These are phyloP conservation scores for Octodon degus DNA, from an alignment of 2,113 vertebrate genomes.

Conservation along the genomic window DNA sequence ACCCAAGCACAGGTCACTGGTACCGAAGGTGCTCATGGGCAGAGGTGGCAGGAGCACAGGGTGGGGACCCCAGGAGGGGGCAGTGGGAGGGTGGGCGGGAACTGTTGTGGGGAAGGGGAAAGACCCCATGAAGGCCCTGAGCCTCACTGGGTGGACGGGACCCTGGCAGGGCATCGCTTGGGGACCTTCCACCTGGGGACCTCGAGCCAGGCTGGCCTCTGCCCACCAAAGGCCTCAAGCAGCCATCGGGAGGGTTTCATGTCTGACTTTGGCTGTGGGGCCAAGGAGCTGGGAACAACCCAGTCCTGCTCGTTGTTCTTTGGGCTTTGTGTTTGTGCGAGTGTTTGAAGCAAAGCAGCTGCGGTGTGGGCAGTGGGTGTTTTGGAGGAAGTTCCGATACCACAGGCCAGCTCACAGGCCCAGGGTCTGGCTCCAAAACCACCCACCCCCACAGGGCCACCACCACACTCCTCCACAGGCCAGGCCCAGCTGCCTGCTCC, in stretches of 20 bases:
- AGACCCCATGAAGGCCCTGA: not conserved
- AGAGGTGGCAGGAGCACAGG: not conserved
- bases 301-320: not conserved
- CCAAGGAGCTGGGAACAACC: not conserved
- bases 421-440: not conserved
- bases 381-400: not conserved
- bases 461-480: fast-evolving
- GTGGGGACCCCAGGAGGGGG: not conserved
- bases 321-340: not conserved
- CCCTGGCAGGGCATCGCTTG: fast-evolving
- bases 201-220: not conserved
- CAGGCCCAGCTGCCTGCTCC: not conserved
- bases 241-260: not conserved
- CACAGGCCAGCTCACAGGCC: not conserved
- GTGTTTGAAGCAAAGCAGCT: conserved; percentile 53
- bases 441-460: fast-evolving
- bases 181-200: no score
- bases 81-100: not conserved
- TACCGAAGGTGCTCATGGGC: not conserved
- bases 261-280: not conserved
- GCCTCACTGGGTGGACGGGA: not conserved
- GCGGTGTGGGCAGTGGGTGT: not conserved
- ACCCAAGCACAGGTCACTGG: not conserved
- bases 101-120: not conserved
- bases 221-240: no score